Percentiles rank a stretch among this genome's conserved stretches.
These are phyloP conservation scores for Peucedramus taeniatus DNA, from an alignment of 2,113 vertebrate species.

Conservation along the genomic window DNA sequence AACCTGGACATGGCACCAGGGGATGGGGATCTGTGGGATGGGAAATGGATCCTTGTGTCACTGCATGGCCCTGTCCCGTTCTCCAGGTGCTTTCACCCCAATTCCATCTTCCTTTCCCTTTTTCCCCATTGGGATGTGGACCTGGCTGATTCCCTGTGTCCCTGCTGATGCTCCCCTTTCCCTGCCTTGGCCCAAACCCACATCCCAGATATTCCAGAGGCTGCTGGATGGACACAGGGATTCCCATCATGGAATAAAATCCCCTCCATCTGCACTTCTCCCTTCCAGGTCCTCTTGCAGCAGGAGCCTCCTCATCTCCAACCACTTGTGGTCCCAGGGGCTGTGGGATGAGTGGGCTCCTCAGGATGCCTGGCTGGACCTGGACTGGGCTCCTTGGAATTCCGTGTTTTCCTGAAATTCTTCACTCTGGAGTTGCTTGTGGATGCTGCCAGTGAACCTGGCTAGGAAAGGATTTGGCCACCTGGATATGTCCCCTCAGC, in stretches of 20 bases:
- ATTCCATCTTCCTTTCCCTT: not conserved
- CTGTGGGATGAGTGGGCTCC: not conserved
- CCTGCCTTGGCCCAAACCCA: accelerated
- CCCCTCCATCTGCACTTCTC: accelerated
- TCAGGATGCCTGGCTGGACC: not conserved
- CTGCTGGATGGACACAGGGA: not conserved
- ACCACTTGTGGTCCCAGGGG: accelerated
- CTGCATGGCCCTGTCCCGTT: accelerated
- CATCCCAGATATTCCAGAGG: not conserved
- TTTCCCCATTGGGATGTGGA: accelerated
- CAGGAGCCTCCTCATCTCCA: not conserved
- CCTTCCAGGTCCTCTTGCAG: not conserved
- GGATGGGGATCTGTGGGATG: not conserved
- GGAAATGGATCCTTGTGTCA: accelerated
- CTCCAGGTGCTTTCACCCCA: not conserved
- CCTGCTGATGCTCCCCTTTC: not conserved
- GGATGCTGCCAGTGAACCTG: not conserved
- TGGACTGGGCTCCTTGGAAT: not conserved
- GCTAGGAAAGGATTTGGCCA: not conserved
- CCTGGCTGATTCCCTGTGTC: not conserved
- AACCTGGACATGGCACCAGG: not conserved
- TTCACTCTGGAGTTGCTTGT: accelerated
- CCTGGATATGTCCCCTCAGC: not conserved
- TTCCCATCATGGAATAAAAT: not conserved
- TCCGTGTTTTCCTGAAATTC: not conserved